A percentile compares a stretch with the other conserved stretches of the same genome.
Conservation (phyloP, 2,888 invertebrate genomes). For the Synergus gifuensis region DNA sequence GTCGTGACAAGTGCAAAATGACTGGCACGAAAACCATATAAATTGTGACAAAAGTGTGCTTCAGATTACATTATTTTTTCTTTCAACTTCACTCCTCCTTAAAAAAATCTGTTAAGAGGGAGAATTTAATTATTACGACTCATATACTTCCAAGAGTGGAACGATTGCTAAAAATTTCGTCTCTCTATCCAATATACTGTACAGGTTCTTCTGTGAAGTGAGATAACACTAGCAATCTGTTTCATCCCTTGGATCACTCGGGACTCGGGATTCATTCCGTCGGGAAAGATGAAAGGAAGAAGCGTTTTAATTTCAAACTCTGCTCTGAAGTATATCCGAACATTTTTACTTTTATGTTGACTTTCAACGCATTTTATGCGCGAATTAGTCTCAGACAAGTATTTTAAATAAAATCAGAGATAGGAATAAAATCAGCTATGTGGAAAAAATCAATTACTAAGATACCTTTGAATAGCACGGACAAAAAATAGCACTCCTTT, state of each 20-base stretch:
- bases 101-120: neutral
- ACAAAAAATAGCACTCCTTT: no score
- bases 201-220: slow-evolving; percentile 28
- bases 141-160: slow-evolving; percentile 1
- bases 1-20: neutral
- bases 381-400: neutral
- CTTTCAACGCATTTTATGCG: neutral
- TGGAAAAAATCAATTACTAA: neutral
- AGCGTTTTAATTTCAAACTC: slow-evolving; percentile 34
- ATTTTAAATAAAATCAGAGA: neutral
- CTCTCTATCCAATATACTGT: neutral
- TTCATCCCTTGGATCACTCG: slow-evolving; percentile 25
- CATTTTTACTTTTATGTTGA: slow-evolving; percentile 19
- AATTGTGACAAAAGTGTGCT: neutral
- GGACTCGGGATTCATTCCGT: slow-evolving; percentile 22
- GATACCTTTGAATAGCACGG: no score
- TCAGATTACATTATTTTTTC: neutral
- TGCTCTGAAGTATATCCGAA: slow-evolving; percentile 8
- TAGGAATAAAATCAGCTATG: no score
- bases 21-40: no score
- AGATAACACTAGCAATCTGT: slow-evolving; percentile 28
- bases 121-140: neutral
- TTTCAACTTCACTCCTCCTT: neutral
- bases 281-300: slow-evolving; percentile 23
- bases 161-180: slow-evolving; percentile 26